Conservation (phyloP, 2,888 invertebrate species). For the Volucella inflata region DNA sequence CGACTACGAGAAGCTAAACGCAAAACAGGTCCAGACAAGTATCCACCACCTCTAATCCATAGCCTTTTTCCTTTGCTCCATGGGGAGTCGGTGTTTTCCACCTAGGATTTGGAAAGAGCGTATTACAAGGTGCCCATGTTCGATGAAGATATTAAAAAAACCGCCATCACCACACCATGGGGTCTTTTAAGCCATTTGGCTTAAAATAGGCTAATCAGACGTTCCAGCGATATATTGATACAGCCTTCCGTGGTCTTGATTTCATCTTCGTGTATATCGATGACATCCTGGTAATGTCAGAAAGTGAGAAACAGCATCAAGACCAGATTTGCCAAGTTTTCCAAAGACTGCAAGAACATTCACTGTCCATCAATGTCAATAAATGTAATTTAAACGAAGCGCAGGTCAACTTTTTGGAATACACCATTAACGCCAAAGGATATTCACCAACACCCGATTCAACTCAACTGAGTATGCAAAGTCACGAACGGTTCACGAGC, state of each 20-base stretch:
- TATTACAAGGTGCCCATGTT: too few species aligned
- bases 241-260: slow-evolving; percentile 72
- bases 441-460: neutral
- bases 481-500: neutral
- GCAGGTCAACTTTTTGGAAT: slow-evolving; percentile 3
- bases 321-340: slow-evolving; percentile 8
- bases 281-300: too few species aligned
- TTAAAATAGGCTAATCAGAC: slow-evolving; percentile 79
- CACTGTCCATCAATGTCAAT: neutral
- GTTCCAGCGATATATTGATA: slow-evolving; percentile 80
- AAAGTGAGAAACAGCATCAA: slow-evolving; percentile 1
- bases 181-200: slow-evolving; percentile 81
- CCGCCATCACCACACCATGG: slow-evolving; percentile 79
- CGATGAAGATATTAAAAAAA: slow-evolving; percentile 31
- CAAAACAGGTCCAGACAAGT: too few species aligned
- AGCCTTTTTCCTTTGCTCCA: too few species aligned
- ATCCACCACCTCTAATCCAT: too few species aligned
- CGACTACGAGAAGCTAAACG: too few species aligned
- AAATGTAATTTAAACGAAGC: slow-evolving; percentile 6
- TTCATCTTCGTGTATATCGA: slow-evolving; percentile 75
- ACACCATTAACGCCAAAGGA: neutral
- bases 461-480: neutral
- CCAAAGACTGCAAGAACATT: neutral
- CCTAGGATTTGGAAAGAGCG: too few species aligned
- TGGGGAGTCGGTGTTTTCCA: too few species aligned